Conservation (phyloP, 1,140 invertebrate genomes). For the Drosophila santomea region DNA sequence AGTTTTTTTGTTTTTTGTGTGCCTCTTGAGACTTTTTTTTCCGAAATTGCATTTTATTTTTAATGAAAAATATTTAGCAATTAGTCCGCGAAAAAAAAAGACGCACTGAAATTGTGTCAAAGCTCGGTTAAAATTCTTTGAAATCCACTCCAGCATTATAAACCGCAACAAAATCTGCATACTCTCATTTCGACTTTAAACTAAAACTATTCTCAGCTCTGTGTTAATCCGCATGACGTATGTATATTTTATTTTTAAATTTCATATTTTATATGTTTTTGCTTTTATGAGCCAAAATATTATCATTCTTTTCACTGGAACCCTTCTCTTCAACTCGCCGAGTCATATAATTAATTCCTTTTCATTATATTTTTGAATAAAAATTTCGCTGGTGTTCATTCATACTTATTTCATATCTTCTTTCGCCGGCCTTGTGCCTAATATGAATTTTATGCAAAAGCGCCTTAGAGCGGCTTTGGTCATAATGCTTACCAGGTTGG, state of each 20-base stretch:
- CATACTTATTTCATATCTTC: constrained; percentile 61
- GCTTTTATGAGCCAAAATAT: constrained; percentile 29
- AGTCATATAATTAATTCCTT: constrained; percentile 77
- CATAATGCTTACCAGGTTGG: constrained; percentile 58
- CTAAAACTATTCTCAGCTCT: constrained; percentile 44
- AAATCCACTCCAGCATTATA: not conserved
- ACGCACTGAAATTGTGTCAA: constrained; percentile 3
- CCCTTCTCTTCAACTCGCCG: constrained; percentile 8
- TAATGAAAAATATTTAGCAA: constrained; percentile 58
- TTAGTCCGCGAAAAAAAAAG: constrained; percentile 17
- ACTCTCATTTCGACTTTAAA: constrained; percentile 55
- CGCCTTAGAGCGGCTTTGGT: constrained; percentile 40
- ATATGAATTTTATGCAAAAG: constrained; percentile 78
- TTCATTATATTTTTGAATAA: constrained; percentile 68
- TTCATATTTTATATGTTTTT: constrained; percentile 12
- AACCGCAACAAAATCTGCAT: not conserved
- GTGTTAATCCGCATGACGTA: constrained; percentile 8
- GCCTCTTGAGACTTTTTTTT: constrained; percentile 36
- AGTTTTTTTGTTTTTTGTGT: constrained; percentile 41
- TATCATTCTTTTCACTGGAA: constrained; percentile 54
- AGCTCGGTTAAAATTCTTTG: not conserved
- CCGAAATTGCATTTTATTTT: constrained; percentile 47
- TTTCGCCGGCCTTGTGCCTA: constrained; percentile 68
- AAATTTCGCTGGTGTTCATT: constrained; percentile 57
- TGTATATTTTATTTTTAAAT: constrained; percentile 7